Evolutionary conservation across 2,113 vertebrate species (phyloP).

Genomic region (Coptodon bakossiorum): DNA sequence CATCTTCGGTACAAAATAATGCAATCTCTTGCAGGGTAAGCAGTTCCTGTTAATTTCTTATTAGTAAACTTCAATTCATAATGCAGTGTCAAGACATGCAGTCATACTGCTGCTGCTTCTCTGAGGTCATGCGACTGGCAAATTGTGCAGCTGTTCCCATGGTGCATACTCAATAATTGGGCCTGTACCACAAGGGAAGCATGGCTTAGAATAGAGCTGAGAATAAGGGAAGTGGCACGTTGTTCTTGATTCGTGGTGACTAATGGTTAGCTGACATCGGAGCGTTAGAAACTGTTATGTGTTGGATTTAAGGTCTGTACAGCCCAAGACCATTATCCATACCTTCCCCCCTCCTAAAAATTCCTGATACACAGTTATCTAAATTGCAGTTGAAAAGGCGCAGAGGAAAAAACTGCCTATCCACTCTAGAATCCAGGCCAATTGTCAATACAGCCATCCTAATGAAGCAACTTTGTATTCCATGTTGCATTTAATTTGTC

Average conservation of each 20-base stretch:
- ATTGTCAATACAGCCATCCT: background rate
- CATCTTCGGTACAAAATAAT: background rate
- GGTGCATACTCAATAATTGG: constrained; percentile 32
- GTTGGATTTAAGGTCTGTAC: background rate
- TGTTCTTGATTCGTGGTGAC: background rate
- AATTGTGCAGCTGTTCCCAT: constrained; percentile 24
- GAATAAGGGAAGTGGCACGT: constrained; percentile 14
- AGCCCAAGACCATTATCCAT: background rate
- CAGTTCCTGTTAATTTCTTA: background rate
- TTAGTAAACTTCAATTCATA: background rate
- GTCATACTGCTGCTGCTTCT: background rate
- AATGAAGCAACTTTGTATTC: background rate
- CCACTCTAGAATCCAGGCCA: background rate
- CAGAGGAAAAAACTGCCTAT: background rate
- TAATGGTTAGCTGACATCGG: background rate
- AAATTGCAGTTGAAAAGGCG: background rate
- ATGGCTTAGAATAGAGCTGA: constrained; percentile 41
- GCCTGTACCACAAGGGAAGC: constrained; percentile 28
- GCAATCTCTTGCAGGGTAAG: background rate
- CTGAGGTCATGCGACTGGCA: constrained; percentile 14
- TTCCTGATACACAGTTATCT: background rate
- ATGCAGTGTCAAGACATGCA: background rate
- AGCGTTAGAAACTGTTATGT: background rate
- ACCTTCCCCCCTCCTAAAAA: background rate
- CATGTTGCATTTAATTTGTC: background rate